Base-by-base conservation (phyloP, 2,797 vertebrate species). In the Serranus cabrilla region DNA sequence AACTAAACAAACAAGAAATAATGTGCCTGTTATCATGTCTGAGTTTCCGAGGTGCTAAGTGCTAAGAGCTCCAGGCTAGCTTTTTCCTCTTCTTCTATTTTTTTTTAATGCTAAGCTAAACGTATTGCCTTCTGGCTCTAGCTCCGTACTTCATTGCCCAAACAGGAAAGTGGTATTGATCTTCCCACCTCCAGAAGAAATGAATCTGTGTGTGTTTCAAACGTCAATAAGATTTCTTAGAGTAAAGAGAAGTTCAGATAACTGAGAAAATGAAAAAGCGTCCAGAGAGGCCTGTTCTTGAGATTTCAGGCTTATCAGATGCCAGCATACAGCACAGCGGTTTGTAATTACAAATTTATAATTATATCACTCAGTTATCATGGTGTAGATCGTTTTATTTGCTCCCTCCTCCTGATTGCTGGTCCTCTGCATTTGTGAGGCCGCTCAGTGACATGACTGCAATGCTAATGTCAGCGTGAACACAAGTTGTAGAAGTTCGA, bases 291-390 rank as follows among this genome's bases (percentile, higher is more conserved):
- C 46, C 9, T 11, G 40, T 46, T 45, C 6, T 37, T 17, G 43
- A 17, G 16, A 17, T 8, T 45, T 18, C 16, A 56, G 42, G 42
- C 42, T 46, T 37, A 56, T 46, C 40, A 23, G 42, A 45, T 68
- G 52, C 52, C 9, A 34, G 43, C 46, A 16, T 14, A 5, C 43
- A 12, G 54, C 54, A 11, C 39, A n/a, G 47, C 2, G 16, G 37
- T 54, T 52, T 42, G 14, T 42, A 42, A 65, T 52, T 20, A 42
- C 52, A 39, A 20, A 51, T 25, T 12, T 25, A 27, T 31, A 27
- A n/a, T 52, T 54, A 64, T 25, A 50, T 64, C 20, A n/a, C 63
- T 65, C 13, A 34, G 39, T 46, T 54, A 67, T 59, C 8, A 37
- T 27, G 34, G 16, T 20, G 25, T 18, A 23, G 10, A 39, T 43